Evolutionary conservation across 2,888 invertebrate species (phyloP).

Genomic region (Ichneumoninae sp.): DNA sequence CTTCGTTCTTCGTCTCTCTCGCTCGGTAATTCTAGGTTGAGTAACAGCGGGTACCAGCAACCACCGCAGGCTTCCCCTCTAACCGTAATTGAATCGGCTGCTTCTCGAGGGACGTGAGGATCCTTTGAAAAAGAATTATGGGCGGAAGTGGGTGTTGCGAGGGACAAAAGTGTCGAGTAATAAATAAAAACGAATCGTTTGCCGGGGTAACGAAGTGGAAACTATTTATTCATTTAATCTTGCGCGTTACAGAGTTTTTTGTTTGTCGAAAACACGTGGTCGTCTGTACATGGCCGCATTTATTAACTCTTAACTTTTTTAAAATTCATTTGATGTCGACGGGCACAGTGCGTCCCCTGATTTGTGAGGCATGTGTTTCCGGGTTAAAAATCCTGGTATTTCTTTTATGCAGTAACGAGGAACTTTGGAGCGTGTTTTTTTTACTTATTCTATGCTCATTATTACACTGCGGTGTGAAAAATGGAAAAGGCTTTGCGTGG

Average conservation of each 20-base stretch:
- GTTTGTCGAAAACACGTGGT: neutral
- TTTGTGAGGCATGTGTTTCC: conserved; percentile 28
- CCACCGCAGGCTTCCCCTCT: conserved; percentile 37
- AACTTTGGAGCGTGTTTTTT: neutral
- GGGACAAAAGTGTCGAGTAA: conserved; percentile 63
- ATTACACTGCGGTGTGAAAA: conserved; percentile 40
- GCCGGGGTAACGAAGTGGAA: conserved; percentile 49
- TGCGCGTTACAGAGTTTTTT: conserved; percentile 12
- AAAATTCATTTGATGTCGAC: neutral
- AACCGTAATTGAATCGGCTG: conserved; percentile 66
- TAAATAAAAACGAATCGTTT: conserved; percentile 65
- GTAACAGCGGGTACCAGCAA: conserved; percentile 56
- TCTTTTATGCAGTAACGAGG: conserved; percentile 13
- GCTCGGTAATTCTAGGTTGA: conserved; percentile 75
- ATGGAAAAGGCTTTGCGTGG: conserved; percentile 41
- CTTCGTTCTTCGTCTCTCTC: conserved; percentile 63
- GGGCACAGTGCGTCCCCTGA: neutral
- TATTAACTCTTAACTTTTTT: neutral
- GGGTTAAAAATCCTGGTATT: conserved; percentile 6
- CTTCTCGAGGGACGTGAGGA: conserved; percentile 46
- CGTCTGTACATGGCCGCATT: neutral
- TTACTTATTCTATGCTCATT: conserved; percentile 18
- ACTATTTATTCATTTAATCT: conserved; percentile 52
- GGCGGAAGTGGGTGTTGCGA: conserved; percentile 67
- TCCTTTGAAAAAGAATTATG: conserved; percentile 59